phyloP scores from a whole-genome alignment of 2,888 invertebrate species.

The Metallyticus violacea region DNA sequence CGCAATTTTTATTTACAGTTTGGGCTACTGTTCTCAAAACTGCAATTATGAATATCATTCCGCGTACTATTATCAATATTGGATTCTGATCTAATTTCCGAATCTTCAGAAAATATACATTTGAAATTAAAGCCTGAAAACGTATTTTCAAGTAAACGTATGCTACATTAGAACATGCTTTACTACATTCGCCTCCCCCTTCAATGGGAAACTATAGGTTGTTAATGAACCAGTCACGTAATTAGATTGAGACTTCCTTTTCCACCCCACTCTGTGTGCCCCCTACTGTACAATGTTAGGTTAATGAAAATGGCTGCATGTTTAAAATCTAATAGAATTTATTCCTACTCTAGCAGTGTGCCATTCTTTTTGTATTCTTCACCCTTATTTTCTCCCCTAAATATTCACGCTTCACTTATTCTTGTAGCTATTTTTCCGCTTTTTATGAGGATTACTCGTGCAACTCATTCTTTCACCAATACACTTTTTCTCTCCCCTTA shows the following conservation, averaged over 20 bases:
- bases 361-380: neutral
- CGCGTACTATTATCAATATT: too few species aligned
- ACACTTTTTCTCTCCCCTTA: neutral
- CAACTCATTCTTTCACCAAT: neutral
- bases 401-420: neutral
- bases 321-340: neutral
- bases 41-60: too few species aligned
- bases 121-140: too few species aligned
- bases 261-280: neutral
- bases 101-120: too few species aligned
- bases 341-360: neutral
- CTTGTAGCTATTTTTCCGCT: neutral
- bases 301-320: neutral
- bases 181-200: neutral
- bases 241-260: neutral
- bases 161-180: neutral
- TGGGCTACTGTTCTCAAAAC: too few species aligned
- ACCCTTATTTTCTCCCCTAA: neutral
- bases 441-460: neutral
- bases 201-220: slow-evolving; percentile 12
- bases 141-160: too few species aligned
- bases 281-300: neutral
- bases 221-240: slow-evolving; percentile 12
- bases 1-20: too few species aligned
- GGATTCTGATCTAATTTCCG: too few species aligned